Conservation (phyloP, 2,113 vertebrate species). For the Hiodon alosoides region DNA sequence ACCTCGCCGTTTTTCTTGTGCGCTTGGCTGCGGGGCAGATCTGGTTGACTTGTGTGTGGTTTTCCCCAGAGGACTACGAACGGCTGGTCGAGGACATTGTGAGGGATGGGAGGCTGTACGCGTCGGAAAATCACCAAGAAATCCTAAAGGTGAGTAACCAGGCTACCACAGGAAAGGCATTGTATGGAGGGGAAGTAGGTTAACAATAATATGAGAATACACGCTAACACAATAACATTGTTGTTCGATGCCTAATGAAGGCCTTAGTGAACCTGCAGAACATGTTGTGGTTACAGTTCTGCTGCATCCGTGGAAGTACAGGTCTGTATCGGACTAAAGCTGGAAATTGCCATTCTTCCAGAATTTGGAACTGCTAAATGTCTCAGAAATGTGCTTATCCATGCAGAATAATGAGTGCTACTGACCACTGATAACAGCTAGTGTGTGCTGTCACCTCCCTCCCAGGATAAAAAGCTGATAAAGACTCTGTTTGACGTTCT, state of each 20-base stretch:
- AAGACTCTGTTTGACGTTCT: slow-evolving; percentile 96
- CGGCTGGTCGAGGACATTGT: slow-evolving; percentile 97
- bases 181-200: background rate
- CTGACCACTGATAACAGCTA: no score
- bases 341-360: no score
- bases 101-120: slow-evolving; percentile 87
- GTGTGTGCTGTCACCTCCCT: slow-evolving; percentile 23
- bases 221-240: no score
- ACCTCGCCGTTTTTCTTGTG: background rate
- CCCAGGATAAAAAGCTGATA: slow-evolving; percentile 96
- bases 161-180: background rate
- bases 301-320: no score
- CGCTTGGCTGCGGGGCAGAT: slow-evolving; percentile 9
- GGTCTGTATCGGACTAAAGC: no score
- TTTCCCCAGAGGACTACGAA: slow-evolving; percentile 84
- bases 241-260: no score
- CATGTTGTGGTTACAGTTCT: no score
- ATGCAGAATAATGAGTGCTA: no score
- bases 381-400: background rate
- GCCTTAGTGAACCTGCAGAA: no score
- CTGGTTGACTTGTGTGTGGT: background rate
- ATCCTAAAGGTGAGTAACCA: slow-evolving; percentile 81
- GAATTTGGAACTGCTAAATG: background rate
- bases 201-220: no score
- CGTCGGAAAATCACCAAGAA: slow-evolving; percentile 96